Conservation (phyloP, 2,797 vertebrate genomes). For the Capromys pilorides region DNA sequence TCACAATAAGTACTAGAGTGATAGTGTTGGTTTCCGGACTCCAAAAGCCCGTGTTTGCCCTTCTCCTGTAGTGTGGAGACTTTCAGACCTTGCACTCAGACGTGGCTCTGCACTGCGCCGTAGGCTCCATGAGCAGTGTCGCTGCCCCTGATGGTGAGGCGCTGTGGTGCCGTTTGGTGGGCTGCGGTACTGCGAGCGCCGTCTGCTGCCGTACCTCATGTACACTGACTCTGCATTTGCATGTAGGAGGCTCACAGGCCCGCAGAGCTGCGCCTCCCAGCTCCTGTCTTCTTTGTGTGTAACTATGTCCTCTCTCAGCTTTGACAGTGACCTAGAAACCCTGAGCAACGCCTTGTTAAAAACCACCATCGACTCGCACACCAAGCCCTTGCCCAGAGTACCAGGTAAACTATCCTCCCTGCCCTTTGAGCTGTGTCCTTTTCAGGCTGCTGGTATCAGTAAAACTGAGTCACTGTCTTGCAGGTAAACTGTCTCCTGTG, state of each 20-base stretch:
- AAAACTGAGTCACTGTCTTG: slow-evolving; percentile 71
- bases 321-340: slow-evolving; percentile 93
- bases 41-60: not conserved
- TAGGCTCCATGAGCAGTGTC: not conserved
- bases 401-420: slow-evolving; percentile 86
- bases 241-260: not conserved
- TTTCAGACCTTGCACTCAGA: not conserved
- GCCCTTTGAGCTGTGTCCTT: not conserved
- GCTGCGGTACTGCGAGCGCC: rapidly evolving
- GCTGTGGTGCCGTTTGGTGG: not conserved
- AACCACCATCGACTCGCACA: slow-evolving; percentile 89
- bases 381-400: slow-evolving; percentile 85
- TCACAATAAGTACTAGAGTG: not conserved
- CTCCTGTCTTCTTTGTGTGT: not conserved
- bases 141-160: not conserved
- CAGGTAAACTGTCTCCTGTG: slow-evolving; percentile 92
- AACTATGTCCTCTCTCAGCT: slow-evolving; percentile 83
- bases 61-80: not conserved
- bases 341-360: slow-evolving; percentile 92
- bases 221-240: not conserved
- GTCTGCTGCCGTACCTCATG: not conserved
- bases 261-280: not conserved
- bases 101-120: rapidly evolving
- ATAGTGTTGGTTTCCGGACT: not conserved
- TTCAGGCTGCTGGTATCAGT: not conserved